phyloP scores from a whole-genome alignment of 2,113 vertebrate species.

The Cyphomyrus plagiostoma region DNA sequence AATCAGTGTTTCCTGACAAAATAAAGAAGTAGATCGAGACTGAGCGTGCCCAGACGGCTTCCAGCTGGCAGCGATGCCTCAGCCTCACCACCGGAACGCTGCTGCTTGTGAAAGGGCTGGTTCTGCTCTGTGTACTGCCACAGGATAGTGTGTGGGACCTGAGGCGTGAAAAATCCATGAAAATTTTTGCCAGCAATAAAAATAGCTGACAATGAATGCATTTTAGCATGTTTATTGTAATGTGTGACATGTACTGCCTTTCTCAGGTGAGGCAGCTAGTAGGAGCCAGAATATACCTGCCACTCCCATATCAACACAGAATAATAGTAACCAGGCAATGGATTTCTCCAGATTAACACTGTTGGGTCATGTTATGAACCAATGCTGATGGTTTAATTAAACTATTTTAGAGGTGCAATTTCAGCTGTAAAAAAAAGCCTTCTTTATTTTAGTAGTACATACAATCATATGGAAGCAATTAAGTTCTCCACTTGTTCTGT shows the following conservation, averaged over 20 bases:
- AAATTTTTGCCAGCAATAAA: neutral
- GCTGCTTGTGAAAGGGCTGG: neutral
- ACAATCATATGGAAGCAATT: neutral
- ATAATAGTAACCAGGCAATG: neutral
- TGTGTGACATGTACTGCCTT: neutral
- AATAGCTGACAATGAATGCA: slow-evolving; percentile 1
- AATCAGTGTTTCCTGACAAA: neutral
- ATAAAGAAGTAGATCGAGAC: neutral
- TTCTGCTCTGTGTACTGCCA: neutral
- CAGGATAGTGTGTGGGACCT: neutral
- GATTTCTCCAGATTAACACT: neutral
- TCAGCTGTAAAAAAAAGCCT: neutral
- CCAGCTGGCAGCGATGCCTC: neutral
- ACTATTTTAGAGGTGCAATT: neutral
- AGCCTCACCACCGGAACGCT: neutral
- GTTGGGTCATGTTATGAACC: neutral
- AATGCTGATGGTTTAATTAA: neutral
- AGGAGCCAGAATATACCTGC: neutral
- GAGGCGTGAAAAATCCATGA: neutral
- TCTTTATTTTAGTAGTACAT: neutral
- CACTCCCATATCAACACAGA: neutral
- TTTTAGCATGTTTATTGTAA: neutral
- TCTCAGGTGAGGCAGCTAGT: neutral
- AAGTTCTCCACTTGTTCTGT: neutral
- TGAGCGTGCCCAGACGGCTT: neutral